Evolutionary conservation across 2,888 invertebrate species (phyloP), one percentile per base, ranked within the genome.

Genomic region (Sesia bembeciformis): DNA sequence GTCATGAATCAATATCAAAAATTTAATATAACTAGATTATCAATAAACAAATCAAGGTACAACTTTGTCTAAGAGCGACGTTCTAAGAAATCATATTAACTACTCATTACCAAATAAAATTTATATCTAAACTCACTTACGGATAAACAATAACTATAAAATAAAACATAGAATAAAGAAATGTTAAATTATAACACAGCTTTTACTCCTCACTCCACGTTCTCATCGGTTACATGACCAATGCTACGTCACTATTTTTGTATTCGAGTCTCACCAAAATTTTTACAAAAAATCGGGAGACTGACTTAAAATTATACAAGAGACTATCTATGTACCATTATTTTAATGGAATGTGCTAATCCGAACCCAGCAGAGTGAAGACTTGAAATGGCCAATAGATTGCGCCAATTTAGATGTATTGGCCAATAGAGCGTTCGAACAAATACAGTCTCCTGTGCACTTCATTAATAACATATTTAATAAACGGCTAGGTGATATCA

Each of bases 111-210:
- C 76, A 87, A 89, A 88, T 84, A 87, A 88, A 81, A 83, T 81
- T 84, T 87, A 87, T 70, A 84, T 88, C 88, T 88, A 89, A 89
- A 88, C 84, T 71, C 68, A 73, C 86, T 82, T 87, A 87, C 60
- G 70, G 81, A 82, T 85, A 88, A 88, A 87, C 78, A 84, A 86
- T 86, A 86, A 84, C 84, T 88, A 88, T 78, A 80, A 88, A 88
- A 87, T 86, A 87, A 87, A 87, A 86, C 84, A 50, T 60, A 86
- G 83, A 84, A 82, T 85, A 85, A 81, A 86, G 85, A 87, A 85
- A 84, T 84, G 86, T 87, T 84, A 87, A 84, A 83, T 85, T 83
- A 86, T 89, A 89, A 86, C 86, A 88, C 88, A 89, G 87, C 83
- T 86, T 82, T 84, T 74, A 76, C 78, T 76, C 79, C 81, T 79